Conservation (phyloP, 2,888 invertebrate genomes). For the Drosophila rubida region DNA sequence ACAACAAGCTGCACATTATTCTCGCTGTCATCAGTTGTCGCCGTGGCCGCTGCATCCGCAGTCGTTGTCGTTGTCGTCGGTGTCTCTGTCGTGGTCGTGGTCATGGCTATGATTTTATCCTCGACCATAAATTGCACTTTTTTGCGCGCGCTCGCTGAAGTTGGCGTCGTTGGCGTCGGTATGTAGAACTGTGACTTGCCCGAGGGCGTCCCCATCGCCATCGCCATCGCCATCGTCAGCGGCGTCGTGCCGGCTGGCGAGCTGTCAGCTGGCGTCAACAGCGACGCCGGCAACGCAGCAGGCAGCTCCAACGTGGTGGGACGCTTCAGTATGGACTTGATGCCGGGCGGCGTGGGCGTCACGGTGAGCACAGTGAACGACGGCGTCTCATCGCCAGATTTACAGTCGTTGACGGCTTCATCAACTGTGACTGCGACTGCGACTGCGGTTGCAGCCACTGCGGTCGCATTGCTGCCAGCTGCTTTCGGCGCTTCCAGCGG, state of each 20-base stretch:
- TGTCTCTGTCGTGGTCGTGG: constrained; percentile 10
- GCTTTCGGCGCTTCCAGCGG: constrained; percentile 11
- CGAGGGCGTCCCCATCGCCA: constrained; percentile 56
- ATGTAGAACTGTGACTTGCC: constrained; percentile 82
- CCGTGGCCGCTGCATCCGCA: constrained; percentile 35
- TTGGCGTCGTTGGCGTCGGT: constrained; percentile 79
- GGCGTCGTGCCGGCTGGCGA: constrained; percentile 14
- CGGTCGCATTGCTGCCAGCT: constrained; percentile 8
- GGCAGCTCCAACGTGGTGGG: constrained; percentile 84
- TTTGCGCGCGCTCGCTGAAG: constrained; percentile 86
- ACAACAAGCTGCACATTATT: constrained; percentile 24
- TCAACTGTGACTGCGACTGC: not conserved
- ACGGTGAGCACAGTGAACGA: constrained; percentile 70
- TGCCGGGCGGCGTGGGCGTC: constrained; percentile 80
- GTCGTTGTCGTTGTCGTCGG: not conserved
- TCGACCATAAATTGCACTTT: constrained; percentile 90
- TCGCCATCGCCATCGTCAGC: constrained; percentile 23
- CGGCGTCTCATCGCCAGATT: constrained; percentile 29
- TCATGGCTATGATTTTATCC: constrained; percentile 85
- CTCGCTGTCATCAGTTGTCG: constrained; percentile 69
- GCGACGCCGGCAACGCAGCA: constrained; percentile 32
- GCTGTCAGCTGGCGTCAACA: constrained; percentile 39
- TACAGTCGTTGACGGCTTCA: not conserved
- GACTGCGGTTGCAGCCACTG: not conserved
- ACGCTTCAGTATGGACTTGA: constrained; percentile 88